Evolutionary conservation across 2,113 vertebrate genomes (phyloP), one percentile per base, ranked within the genome.

Genomic region (Sinocyclocheilus anophthalmus): DNA sequence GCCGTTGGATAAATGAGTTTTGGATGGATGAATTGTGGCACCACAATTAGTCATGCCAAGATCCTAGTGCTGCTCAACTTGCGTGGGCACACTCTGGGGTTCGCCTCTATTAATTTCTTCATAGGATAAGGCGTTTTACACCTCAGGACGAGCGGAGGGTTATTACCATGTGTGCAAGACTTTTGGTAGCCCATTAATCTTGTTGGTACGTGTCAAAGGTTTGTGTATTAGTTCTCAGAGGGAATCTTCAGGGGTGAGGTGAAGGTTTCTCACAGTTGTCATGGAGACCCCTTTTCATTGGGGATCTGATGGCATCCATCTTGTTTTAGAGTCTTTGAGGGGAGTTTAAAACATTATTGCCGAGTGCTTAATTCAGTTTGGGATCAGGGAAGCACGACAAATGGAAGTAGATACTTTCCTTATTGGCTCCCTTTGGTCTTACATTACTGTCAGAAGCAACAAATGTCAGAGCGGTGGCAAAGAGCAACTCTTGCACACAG

Each of bases 301-400:
- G 53, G 26, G 78, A 50, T 30, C 30, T 82, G 61, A 57, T 33
- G 0, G 87, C 93, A 0, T 91, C 94, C 3, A 80, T 59, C 0
- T 87, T 94, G 90, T 91, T 91, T n/a, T 95, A 92, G 92, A 20
- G 85, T 12, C 87, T 92, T 0, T 0, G 48, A 6, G 45, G 94
- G 72, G 16, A 82, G 26, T 65, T 81, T 67, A 20, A 65, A 65
- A 81, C 79, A 81, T 81, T 81, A 67, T 48, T 81, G n/a, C 39
- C 0, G 16, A 81, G 59, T 67, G 65, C 48, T 69, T 70, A 69
- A 82, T 50, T 82, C 63, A 30, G 42, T 69, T 70, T 69, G 81
- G 81, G 81, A 70, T 70, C 13, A 63, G 59, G 22, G 14, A 81
- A 67, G 39, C n/a, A 11, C 39, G n/a, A 81, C 39, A 65, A 81